These are phyloP conservation scores for Aphrocallistes beatrix DNA, from an alignment of 37 sponge, comb jelly and placozoan genomes.

Conservation along the genomic window DNA sequence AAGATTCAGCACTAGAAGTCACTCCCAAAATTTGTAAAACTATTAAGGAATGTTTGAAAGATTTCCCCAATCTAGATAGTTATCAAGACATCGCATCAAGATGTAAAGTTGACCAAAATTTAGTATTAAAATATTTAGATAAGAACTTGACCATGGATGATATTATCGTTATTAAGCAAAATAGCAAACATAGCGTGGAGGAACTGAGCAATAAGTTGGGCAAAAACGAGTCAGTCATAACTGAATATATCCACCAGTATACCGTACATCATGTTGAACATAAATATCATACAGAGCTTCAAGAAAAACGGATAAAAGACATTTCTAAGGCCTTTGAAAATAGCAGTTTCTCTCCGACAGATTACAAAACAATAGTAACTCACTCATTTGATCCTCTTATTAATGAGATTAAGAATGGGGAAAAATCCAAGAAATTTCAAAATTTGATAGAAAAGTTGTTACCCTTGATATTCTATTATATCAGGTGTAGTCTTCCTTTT, in stretches of 20 bases:
- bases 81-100: no score
- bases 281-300: background rate
- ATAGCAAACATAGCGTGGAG: background rate
- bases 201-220: background rate
- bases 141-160: background rate
- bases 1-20: no score
- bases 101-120: no score
- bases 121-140: no score
- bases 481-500: background rate
- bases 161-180: background rate
- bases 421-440: no score
- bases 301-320: background rate
- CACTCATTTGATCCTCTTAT: background rate
- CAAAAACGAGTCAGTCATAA: background rate
- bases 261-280: background rate
- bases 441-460: background rate
- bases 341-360: background rate
- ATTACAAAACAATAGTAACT: background rate
- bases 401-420: no score
- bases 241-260: background rate
- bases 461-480: background rate
- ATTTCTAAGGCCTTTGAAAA: background rate
- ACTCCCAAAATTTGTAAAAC: no score
- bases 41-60: no score
- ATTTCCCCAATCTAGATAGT: no score